These are phyloP conservation scores for Cinclus mexicanus DNA, from an alignment of 2,113 vertebrate species.

Conservation along the genomic window DNA sequence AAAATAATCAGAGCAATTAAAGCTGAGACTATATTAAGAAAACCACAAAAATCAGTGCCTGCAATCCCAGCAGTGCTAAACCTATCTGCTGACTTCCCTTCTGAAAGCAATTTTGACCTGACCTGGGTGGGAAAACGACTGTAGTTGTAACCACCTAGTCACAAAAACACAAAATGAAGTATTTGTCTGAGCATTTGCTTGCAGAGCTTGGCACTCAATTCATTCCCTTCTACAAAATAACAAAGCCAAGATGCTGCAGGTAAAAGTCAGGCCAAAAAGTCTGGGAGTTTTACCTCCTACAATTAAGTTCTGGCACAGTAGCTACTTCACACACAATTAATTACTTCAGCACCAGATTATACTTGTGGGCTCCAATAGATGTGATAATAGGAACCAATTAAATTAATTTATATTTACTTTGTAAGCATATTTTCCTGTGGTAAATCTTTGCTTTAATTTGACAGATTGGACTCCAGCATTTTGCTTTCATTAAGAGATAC, in stretches of 20 bases:
- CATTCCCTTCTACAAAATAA: background rate
- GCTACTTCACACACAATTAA: slow-evolving; percentile 78
- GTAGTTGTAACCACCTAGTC: background rate
- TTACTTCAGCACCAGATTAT: slow-evolving; percentile 78
- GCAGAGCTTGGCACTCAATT: background rate
- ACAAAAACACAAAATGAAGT: background rate
- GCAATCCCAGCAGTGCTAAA: background rate
- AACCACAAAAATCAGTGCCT: slow-evolving; percentile 18
- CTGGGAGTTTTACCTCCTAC: slow-evolving; percentile 44
- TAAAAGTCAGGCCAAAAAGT: slow-evolving; percentile 55
- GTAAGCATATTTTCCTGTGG: slow-evolving; percentile 40
- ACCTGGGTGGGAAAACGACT: background rate
- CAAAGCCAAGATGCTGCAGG: slow-evolving; percentile 59
- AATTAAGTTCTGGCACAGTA: slow-evolving; percentile 74
- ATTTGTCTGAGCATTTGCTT: background rate
- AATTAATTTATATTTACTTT: slow-evolving; percentile 73
- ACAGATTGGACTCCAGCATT: background rate
- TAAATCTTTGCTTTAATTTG: slow-evolving; percentile 51
- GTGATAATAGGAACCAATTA: slow-evolving; percentile 79
- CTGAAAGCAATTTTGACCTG: background rate
- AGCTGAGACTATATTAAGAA: background rate
- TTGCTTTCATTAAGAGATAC: slow-evolving; percentile 5
- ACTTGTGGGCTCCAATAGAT: slow-evolving; percentile 68
- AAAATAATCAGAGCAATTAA: background rate
- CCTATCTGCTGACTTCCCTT: background rate